These are phyloP conservation scores for Rhynchonema sp. DNA, from an alignment of 2,888 invertebrate genomes.

Conservation along the genomic window DNA sequence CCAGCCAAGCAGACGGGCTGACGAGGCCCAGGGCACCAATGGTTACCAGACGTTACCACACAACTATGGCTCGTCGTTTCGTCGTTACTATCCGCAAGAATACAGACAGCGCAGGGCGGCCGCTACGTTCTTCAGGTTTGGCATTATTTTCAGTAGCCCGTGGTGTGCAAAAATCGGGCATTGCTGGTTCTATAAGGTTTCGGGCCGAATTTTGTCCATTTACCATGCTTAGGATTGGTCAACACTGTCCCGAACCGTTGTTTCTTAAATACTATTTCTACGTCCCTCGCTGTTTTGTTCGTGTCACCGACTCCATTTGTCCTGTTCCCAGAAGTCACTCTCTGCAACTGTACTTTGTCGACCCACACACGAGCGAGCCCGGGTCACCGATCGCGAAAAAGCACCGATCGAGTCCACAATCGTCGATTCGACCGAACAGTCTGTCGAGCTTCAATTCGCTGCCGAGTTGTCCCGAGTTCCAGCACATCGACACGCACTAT, in stretches of 20 bases:
- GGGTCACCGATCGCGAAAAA: neutral
- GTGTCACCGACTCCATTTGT: too few relatives aligned
- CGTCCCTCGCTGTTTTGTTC: too few relatives aligned
- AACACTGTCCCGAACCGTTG: too few relatives aligned
- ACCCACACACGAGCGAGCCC: neutral
- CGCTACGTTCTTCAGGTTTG: neutral
- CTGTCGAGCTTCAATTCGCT: neutral
- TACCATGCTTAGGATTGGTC: too few relatives aligned
- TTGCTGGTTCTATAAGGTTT: too few relatives aligned
- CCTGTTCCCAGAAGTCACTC: too few relatives aligned
- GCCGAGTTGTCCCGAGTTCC: neutral
- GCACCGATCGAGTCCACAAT: neutral
- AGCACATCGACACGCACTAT: neutral
- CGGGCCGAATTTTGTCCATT: too few relatives aligned
- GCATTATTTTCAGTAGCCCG: too few relatives aligned
- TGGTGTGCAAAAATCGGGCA: too few relatives aligned
- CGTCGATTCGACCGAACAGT: neutral
- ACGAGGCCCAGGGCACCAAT: too few relatives aligned
- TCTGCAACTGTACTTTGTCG: neutral
- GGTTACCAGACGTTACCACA: neutral
- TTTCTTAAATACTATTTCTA: too few relatives aligned
- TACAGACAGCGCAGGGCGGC: neutral
- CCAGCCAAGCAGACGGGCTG: too few relatives aligned
- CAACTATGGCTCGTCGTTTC: neutral
- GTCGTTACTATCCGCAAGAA: neutral